phyloP scores from a whole-genome alignment of 2,888 invertebrate species.

The Pheosia tremula region DNA sequence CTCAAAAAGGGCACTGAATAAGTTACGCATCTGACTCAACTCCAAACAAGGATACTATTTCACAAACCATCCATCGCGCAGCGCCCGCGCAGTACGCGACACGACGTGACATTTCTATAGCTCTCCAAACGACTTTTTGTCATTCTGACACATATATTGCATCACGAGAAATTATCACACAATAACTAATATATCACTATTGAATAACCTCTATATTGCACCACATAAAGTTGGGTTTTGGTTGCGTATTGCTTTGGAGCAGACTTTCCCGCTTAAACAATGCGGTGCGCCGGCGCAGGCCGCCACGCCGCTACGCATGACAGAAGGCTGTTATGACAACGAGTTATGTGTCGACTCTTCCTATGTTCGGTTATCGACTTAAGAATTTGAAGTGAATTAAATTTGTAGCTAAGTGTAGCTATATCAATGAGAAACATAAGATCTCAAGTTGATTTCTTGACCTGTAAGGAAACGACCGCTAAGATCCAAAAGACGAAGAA shows the following conservation, averaged over 20 bases:
- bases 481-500: no score
- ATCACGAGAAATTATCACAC: slow-evolving; percentile 20
- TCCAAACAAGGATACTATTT: not conserved
- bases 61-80: not conserved
- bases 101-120: slow-evolving; percentile 7
- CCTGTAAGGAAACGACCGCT: no score
- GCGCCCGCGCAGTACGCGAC: not conserved
- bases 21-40: not conserved
- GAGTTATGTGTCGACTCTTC: slow-evolving; percentile 34
- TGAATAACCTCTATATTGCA: not conserved
- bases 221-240: slow-evolving; percentile 13
- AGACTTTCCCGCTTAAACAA: slow-evolving; percentile 22
- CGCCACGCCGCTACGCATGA: slow-evolving; percentile 27
- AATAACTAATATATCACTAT: slow-evolving; percentile 9
- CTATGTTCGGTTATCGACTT: slow-evolving; percentile 23
- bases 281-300: slow-evolving; percentile 19
- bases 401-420: not conserved
- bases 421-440: no score
- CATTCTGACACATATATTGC: slow-evolving; percentile 16
- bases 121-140: slow-evolving; percentile 9
- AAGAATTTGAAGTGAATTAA: not conserved
- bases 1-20: not conserved
- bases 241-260: slow-evolving; percentile 9
- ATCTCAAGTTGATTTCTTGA: no score
- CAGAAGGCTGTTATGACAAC: slow-evolving; percentile 40